Conservation (phyloP, 2,797 vertebrate genomes). For the Melanotaenia nigrans region DNA sequence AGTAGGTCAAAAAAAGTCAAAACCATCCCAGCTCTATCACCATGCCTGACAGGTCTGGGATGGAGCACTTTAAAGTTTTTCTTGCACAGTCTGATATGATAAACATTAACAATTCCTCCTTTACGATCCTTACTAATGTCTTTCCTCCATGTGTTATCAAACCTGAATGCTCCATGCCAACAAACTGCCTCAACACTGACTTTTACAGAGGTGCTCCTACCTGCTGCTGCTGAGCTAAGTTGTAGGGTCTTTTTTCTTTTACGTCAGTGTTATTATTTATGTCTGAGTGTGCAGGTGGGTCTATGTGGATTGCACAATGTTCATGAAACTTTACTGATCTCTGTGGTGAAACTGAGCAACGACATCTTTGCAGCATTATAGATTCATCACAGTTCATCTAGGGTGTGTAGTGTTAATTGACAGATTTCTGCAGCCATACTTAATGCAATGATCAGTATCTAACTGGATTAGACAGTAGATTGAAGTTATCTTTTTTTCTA, state of each 20-base stretch:
- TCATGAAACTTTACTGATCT: background rate
- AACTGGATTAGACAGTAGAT: background rate
- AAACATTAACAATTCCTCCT: background rate
- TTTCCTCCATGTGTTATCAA: background rate
- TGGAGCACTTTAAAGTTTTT: background rate
- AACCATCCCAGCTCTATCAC: background rate
- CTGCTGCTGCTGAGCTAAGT: background rate
- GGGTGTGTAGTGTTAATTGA: background rate
- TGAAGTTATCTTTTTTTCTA: background rate
- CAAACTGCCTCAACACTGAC: background rate
- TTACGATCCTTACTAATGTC: background rate
- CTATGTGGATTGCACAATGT: background rate
- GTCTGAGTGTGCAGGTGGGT: too few species aligned
- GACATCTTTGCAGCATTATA: background rate
- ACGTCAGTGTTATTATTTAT: background rate
- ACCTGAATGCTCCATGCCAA: background rate
- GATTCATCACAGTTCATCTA: background rate
- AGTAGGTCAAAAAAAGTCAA: background rate
- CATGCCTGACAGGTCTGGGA: background rate
- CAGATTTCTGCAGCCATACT: background rate
- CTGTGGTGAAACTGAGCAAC: background rate
- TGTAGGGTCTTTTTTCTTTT: too few species aligned
- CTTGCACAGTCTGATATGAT: background rate
- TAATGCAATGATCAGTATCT: background rate
- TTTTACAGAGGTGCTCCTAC: background rate